A percentile compares a stretch with the other conserved stretches of the same genome.
Conservation (phyloP, 2,797 vertebrate genomes). For the Lithobates pipiens region DNA sequence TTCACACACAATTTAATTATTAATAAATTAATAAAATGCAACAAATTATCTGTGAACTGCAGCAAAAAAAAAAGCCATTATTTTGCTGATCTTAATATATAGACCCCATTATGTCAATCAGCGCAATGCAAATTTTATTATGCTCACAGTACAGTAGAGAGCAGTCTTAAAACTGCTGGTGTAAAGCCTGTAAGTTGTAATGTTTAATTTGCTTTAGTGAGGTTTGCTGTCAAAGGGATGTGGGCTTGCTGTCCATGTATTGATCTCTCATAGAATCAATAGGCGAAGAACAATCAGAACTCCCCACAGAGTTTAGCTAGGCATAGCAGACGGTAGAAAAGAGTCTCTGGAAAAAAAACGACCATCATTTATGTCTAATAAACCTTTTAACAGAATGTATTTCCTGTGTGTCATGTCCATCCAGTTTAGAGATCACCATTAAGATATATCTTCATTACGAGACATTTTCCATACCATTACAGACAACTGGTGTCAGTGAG, state of each 20-base stretch:
- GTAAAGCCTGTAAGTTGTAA: conserved; percentile 38
- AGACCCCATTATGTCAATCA: neutral
- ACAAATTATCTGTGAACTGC: neutral
- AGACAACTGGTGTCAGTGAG: conserved; percentile 50
- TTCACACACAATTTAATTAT: neutral
- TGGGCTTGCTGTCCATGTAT: conserved; percentile 57
- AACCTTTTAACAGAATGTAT: conserved; percentile 63
- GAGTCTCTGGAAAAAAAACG: conserved; percentile 53
- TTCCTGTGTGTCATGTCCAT: conserved; percentile 58
- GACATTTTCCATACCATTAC: conserved; percentile 60
- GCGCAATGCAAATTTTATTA: neutral
- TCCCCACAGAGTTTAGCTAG: conserved; percentile 47
- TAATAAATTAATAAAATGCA: no score
- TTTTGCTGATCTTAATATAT: no score
- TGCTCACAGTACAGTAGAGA: neutral
- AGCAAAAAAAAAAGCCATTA: neutral
- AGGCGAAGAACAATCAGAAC: conserved; percentile 60
- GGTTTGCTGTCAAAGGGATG: conserved; percentile 47
- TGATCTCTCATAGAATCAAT: conserved; percentile 54
- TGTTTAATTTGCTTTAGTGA: conserved; percentile 38
- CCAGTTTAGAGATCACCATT: conserved; percentile 61
- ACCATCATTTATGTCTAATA: conserved; percentile 60
- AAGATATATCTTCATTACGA: conserved; percentile 61
- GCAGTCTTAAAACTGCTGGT: conserved; percentile 17
- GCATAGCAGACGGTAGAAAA: conserved; percentile 50